These are phyloP conservation scores for Coryphaenoides rupestris DNA, from an alignment of 2,113 vertebrate species.

Conservation along the genomic window DNA sequence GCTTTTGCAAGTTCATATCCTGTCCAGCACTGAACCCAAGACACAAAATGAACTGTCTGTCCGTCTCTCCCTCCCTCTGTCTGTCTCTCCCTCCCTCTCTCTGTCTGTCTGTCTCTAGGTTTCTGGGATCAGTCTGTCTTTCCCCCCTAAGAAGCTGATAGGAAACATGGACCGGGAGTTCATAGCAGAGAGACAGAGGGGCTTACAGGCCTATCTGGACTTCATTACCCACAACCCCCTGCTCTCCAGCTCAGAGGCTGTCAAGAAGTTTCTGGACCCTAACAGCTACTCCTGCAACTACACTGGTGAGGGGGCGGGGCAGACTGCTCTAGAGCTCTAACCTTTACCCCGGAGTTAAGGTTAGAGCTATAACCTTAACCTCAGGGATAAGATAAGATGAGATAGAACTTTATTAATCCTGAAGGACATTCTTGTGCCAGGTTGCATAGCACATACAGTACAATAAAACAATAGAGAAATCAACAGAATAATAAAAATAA, in stretches of 20 bases:
- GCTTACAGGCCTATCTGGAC: background rate
- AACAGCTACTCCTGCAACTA: constrained; percentile 11
- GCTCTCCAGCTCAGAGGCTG: background rate
- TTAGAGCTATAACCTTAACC: no score
- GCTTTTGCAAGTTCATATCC: constrained; percentile 1
- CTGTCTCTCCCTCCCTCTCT: constrained; percentile 2
- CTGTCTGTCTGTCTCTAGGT: background rate
- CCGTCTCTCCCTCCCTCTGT: background rate
- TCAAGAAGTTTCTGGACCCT: background rate
- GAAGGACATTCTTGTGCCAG: no score
- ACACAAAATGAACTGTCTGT: background rate
- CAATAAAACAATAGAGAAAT: no score
- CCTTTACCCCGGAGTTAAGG: no score
- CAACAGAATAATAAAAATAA: no score
- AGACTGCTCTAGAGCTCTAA: no score
- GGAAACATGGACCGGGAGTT: constrained; percentile 5
- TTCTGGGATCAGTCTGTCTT: background rate
- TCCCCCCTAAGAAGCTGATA: constrained; percentile 4
- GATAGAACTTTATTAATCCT: no score
- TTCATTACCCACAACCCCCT: constrained; percentile 2
- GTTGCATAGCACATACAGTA: no score
- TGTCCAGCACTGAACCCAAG: background rate
- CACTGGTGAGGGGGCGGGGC: constrained; percentile 19
- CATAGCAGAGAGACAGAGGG: background rate
- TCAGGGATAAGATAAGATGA: no score